phyloP scores from a whole-genome alignment of 1,140 invertebrate species.

The Octopus sinensis region DNA sequence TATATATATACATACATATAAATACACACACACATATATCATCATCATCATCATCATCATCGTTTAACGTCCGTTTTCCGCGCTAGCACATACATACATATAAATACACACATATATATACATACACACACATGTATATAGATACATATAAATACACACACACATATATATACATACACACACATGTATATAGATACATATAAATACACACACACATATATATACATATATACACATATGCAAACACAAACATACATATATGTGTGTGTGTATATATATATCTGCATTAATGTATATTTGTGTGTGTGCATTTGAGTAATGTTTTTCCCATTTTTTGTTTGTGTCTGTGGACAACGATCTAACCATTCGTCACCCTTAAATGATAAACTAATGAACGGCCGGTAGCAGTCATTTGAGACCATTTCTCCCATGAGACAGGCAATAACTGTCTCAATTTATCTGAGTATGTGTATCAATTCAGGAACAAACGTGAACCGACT shows the following conservation, averaged over 20 bases:
- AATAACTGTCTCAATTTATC: constrained; percentile 14
- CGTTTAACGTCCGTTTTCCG: no score
- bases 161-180: not conserved
- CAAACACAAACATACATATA: no score
- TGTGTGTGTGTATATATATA: no score
- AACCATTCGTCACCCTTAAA: constrained; percentile 1
- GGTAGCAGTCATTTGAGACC: not conserved
- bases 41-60: no score
- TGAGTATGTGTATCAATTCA: constrained; percentile 1
- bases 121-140: not conserved
- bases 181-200: not conserved
- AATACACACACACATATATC: not conserved
- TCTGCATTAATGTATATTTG: no score
- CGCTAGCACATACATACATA: not conserved
- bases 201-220: not conserved
- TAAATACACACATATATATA: not conserved
- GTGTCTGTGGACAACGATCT: not conserved
- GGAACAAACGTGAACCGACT: not conserved
- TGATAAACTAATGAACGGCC: constrained; percentile 13
- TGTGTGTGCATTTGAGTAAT: no score
- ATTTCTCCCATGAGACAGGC: not conserved
- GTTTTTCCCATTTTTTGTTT: not conserved
- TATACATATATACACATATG: no score
- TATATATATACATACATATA: no score
- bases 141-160: not conserved